Percentiles rank a stretch among this genome's conserved stretches.
Conservation (phyloP, 2,888 invertebrate species). For the Silvanus unidentatus region DNA sequence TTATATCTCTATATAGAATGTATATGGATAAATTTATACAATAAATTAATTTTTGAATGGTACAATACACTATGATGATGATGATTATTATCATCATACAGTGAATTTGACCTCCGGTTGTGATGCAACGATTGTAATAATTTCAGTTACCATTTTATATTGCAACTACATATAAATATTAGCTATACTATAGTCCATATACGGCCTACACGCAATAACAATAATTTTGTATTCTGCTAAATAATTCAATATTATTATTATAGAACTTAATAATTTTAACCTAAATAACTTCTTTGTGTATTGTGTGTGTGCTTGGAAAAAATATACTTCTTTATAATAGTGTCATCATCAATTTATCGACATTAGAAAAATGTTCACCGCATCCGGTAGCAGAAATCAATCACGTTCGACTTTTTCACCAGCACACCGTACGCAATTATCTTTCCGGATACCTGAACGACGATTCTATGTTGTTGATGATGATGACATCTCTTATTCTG, state of each 20-base stretch:
- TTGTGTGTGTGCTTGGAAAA: not conserved
- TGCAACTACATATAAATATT: not conserved
- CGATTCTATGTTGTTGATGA: too few relatives aligned
- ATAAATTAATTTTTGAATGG: conserved; percentile 1
- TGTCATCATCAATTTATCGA: not conserved
- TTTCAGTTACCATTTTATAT: conserved; percentile 6
- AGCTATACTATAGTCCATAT: not conserved
- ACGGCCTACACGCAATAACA: conserved; percentile 1
- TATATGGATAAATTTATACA: not conserved
- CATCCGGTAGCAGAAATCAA: too few relatives aligned
- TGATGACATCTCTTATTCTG: too few relatives aligned
- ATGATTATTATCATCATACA: not conserved
- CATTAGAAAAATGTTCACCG: not conserved
- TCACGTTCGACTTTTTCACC: too few relatives aligned
- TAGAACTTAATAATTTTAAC: conserved; percentile 14
- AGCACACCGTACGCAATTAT: too few relatives aligned
- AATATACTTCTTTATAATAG: not conserved
- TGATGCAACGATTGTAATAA: conserved; percentile 10
- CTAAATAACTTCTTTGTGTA: conserved; percentile 8
- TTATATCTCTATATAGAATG: too few relatives aligned
- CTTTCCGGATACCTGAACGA: too few relatives aligned
- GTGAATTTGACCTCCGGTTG: conserved; percentile 10
- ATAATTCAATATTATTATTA: conserved; percentile 6
- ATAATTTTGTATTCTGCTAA: conserved; percentile 2
- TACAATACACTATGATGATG: not conserved